Percentiles rank a stretch among this genome's conserved stretches.
Conservation (phyloP, 1,140 invertebrate genomes). For the Listronotus bonariensis region DNA sequence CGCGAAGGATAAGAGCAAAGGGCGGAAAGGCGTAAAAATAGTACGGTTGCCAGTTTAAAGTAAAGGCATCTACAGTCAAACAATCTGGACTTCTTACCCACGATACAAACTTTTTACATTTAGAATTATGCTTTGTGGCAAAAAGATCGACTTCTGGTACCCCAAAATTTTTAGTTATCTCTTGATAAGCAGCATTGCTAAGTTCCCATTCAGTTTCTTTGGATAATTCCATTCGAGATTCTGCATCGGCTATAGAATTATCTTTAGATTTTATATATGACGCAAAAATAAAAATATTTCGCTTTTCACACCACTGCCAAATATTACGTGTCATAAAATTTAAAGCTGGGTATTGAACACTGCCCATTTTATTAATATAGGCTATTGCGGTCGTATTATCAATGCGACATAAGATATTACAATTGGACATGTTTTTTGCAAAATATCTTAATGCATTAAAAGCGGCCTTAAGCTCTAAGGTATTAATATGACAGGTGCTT, state of each 20-base stretch:
- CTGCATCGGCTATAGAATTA: constrained; percentile 44
- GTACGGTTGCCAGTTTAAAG: not conserved
- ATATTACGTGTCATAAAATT: constrained; percentile 21
- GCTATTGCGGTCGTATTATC: constrained; percentile 55
- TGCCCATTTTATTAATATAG: constrained; percentile 48
- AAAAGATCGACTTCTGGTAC: constrained; percentile 45
- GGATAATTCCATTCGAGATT: constrained; percentile 30
- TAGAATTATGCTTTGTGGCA: constrained; percentile 42
- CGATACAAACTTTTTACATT: constrained; percentile 43
- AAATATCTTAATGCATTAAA: constrained; percentile 43
- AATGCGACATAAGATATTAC: constrained; percentile 28
- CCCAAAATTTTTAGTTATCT: constrained; percentile 35
- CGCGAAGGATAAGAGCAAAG: constrained; percentile 34
- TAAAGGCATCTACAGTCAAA: constrained; percentile 35
- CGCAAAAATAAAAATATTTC: constrained; percentile 40
- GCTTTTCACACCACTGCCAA: constrained; percentile 47
- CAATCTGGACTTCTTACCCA: constrained; percentile 40
- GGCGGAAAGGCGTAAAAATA: constrained; percentile 46
- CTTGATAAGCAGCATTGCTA: constrained; percentile 6
- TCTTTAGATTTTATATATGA: constrained; percentile 40
- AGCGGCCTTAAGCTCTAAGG: constrained; percentile 39
- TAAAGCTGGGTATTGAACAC: constrained; percentile 6
- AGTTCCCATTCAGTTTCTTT: constrained; percentile 9
- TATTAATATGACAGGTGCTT: constrained; percentile 46
- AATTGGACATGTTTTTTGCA: constrained; percentile 26